A percentile compares a stretch with the other conserved stretches of the same genome.
These are phyloP conservation scores for Dolichotis patagonum DNA, from an alignment of 2,113 vertebrate species.

Conservation along the genomic window DNA sequence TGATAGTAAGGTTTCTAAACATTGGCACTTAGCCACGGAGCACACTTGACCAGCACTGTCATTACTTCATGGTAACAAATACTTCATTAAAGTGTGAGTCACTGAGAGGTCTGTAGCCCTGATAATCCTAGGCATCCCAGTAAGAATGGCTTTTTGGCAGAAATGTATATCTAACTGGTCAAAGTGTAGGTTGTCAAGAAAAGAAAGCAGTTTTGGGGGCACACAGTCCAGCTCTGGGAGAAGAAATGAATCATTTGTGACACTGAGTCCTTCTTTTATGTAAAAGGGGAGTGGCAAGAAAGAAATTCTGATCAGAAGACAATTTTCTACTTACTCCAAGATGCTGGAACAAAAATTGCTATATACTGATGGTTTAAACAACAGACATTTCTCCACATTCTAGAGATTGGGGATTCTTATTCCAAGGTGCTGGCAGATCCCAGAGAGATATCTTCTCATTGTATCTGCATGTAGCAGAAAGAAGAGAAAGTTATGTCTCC, in stretches of 20 bases:
- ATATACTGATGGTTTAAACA: background rate
- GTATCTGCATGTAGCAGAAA: background rate
- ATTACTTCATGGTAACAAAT: background rate
- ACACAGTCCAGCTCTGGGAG: background rate
- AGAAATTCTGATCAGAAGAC: background rate
- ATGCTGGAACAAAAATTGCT: background rate
- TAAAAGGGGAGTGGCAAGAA: background rate
- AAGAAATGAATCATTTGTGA: background rate
- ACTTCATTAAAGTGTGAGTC: background rate
- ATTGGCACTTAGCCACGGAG: background rate
- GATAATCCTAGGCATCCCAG: background rate
- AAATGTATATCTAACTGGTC: background rate
- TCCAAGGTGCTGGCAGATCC: background rate
- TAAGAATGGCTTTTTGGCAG: background rate
- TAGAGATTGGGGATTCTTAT: background rate
- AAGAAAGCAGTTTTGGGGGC: background rate
- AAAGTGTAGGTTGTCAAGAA: background rate
- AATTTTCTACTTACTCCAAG: background rate
- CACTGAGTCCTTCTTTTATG: background rate
- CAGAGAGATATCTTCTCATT: background rate
- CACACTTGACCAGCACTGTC: background rate
- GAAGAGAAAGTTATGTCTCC: background rate
- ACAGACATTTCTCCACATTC: background rate
- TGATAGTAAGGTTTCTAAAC: background rate
- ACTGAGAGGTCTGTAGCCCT: background rate